A percentile compares a stretch with the other conserved stretches of the same genome.
Evolutionary conservation across 2,797 vertebrate genomes (phyloP).

Genomic region (Coilia nasus): DNA sequence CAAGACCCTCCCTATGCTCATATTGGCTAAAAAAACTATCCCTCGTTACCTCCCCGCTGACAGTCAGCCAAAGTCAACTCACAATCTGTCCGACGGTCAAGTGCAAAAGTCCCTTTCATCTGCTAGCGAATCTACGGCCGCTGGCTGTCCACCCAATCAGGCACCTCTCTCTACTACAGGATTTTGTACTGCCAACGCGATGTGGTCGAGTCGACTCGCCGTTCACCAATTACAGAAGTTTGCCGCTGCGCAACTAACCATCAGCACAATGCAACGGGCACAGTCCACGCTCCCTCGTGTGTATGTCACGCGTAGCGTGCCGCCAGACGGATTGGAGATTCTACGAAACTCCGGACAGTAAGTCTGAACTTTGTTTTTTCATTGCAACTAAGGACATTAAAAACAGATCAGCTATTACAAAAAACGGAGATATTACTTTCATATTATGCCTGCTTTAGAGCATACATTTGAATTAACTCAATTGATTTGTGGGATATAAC

Average conservation of each 20-base stretch:
- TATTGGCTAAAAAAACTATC: constrained; percentile 62
- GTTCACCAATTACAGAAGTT: constrained; percentile 67
- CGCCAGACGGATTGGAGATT: constrained; percentile 76
- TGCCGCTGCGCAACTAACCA: constrained; percentile 55
- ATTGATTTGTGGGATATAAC: background rate
- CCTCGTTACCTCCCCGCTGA: constrained; percentile 60
- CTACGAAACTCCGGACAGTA: constrained; percentile 78
- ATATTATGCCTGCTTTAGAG: background rate
- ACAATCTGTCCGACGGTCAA: constrained; percentile 17
- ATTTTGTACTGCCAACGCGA: constrained; percentile 52
- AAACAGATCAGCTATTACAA: no score
- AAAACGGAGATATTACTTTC: no score
- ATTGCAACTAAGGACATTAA: background rate
- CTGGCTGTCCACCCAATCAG: constrained; percentile 40
- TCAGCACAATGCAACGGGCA: constrained; percentile 56
- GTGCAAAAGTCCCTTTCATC: constrained; percentile 54
- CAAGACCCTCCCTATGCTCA: constrained; percentile 61
- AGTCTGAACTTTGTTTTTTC: constrained; percentile 56
- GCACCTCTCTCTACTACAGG: background rate
- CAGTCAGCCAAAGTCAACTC: constrained; percentile 53
- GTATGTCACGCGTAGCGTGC: constrained; percentile 79
- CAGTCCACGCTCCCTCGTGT: constrained; percentile 73
- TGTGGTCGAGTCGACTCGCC: constrained; percentile 72
- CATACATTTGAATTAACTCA: background rate
- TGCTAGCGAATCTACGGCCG: background rate